Base-by-base conservation (phyloP, 2,113 vertebrate species). In the Neoarius graeffei region DNA sequence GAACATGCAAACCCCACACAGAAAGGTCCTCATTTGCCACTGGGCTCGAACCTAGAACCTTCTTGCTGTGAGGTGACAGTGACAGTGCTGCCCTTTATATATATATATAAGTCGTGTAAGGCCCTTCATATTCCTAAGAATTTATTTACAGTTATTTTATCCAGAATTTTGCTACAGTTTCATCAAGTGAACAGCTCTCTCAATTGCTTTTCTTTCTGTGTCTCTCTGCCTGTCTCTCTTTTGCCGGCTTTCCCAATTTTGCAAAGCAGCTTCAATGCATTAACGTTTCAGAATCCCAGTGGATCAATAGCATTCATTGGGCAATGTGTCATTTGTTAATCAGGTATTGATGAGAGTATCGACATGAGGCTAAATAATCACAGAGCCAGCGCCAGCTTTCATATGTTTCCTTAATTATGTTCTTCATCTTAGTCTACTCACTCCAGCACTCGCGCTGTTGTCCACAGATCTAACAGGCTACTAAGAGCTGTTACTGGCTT, bases 281-380 rank as follows among this genome's bases (percentile, higher is more conserved):
- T 98, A 99, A 97, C 96, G 95, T 95, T 91, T 95, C 96, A 94
- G 94, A 97, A 95, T 95, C 95, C 93, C 94, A 96, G 96, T 95
- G 93, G 97, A 98, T 99, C 98, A 97, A 99, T 99, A 97, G 93
- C 93, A 96, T 97, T 97, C 97, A 97, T 98, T 96, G 97, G 96
- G 96, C 96, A 96, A 97, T 99, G 96, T 98, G 97, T 99, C 98
- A 98, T 98, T 99, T 97, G 97, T 98, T 99, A 99, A 99, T 99
- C 98, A 97, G 97, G 97, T 98, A 99, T 99, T 99, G 98, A 99
- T 98, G 97, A 98, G 97, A 96, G 95, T 97, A 99, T 99, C 96
- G 98, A 98, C 97, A 97, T 91, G n/a, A 94, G 94, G 95, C 96
- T 99, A 99, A 99, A 99, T 99, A 98, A 99, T 99, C 97, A 97